Percentiles rank a stretch among this genome's conserved stretches.
phyloP scores from a whole-genome alignment of 2,113 vertebrate genomes.

The Saguinus imperator region DNA sequence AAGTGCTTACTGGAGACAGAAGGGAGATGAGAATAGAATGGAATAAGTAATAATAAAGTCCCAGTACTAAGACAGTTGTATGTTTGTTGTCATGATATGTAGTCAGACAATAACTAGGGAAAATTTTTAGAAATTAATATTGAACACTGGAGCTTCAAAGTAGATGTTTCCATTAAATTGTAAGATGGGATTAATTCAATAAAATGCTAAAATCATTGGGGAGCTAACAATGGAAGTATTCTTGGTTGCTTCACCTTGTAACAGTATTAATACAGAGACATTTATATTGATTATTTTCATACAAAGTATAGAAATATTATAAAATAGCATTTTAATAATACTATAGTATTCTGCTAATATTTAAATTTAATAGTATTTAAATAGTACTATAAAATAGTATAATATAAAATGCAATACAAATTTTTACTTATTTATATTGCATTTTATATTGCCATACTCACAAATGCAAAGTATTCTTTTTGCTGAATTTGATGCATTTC shows the following conservation, averaged over 20 bases:
- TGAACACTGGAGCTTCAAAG: not conserved
- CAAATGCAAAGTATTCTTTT: not conserved
- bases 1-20: not conserved
- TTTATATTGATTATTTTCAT: not conserved
- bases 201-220: not conserved
- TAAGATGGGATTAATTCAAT: conserved; percentile 5
- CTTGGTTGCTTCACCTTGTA: not conserved
- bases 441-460: not conserved
- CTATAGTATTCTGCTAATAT: too few relatives aligned
- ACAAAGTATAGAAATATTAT: not conserved
- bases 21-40: not conserved
- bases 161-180: not conserved
- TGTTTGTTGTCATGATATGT: not conserved
- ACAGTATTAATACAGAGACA: not conserved
- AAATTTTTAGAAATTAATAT: conserved; percentile 2
- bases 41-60: not conserved
- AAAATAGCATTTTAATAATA: too few relatives aligned
- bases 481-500: conserved; percentile 7
- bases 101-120: not conserved
- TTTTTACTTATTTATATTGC: not conserved
- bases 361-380: too few relatives aligned
- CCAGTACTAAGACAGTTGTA: not conserved
- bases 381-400: too few relatives aligned
- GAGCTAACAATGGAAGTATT: not conserved
- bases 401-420: too few relatives aligned